phyloP scores from a whole-genome alignment of 64 coral and sea anemone genomes.

The Montipora cactus region DNA sequence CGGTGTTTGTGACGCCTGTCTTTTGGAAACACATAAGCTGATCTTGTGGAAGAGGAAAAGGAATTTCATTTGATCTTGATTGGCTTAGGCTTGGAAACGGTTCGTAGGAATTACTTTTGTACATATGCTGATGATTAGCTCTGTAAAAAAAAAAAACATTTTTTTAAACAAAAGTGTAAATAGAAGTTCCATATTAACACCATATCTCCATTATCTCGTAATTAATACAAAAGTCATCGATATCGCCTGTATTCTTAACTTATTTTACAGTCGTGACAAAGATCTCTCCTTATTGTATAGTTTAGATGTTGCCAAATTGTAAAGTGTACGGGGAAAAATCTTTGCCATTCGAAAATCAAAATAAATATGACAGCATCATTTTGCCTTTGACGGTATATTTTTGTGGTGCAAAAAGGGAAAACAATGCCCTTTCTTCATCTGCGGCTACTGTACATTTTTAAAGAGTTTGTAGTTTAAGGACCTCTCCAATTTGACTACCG shows the following conservation, averaged over 20 bases:
- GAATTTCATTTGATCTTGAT: too few relatives aligned
- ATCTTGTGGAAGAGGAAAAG: neutral
- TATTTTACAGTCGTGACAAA: neutral
- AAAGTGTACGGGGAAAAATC: too few relatives aligned
- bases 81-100: neutral
- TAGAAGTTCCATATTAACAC: neutral
- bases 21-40: neutral
- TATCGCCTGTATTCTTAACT: neutral
- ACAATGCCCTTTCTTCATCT: too few relatives aligned
- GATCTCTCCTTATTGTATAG: too few relatives aligned
- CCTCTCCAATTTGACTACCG: too few relatives aligned
- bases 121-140: neutral
- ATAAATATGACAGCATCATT: too few relatives aligned
- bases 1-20: neutral
- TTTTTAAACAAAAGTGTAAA: neutral
- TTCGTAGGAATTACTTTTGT: neutral
- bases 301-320: too few relatives aligned
- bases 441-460: too few relatives aligned
- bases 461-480: too few relatives aligned
- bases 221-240: neutral
- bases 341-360: too few relatives aligned
- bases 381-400: too few relatives aligned
- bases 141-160: neutral
- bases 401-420: too few relatives aligned
- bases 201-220: neutral